These are phyloP conservation scores for Thecocarcelia acutangulata DNA, from an alignment of 2,888 invertebrate genomes.

Conservation along the genomic window DNA sequence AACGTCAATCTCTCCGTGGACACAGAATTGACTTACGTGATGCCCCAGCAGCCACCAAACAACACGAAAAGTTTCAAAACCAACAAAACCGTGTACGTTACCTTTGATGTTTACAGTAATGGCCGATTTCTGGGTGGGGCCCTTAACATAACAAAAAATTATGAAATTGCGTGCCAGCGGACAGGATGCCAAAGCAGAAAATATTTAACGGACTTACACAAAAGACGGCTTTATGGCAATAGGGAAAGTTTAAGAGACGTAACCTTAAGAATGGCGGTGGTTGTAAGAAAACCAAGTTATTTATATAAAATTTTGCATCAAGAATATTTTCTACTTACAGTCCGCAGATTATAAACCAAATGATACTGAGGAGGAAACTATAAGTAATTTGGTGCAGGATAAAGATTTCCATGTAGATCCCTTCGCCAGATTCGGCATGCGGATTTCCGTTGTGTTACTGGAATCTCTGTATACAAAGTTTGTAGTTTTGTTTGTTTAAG, in stretches of 20 bases:
- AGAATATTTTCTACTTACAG: not conserved
- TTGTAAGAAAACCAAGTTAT: constrained; percentile 72
- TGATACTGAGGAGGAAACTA: constrained; percentile 69
- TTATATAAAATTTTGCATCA: too few relatives aligned
- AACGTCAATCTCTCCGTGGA: constrained; percentile 76
- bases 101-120: constrained; percentile 79
- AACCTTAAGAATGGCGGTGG: constrained; percentile 74
- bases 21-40: constrained; percentile 75
- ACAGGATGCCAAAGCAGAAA: constrained; percentile 67
- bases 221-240: constrained; percentile 73
- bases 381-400: constrained; percentile 72
- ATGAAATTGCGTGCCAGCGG: constrained; percentile 72
- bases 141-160: constrained; percentile 78
- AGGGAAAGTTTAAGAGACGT: constrained; percentile 75
- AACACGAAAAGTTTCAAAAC: not conserved
- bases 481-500: constrained; percentile 2
- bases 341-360: constrained; percentile 41
- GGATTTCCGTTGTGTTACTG: constrained; percentile 71
- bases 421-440: constrained; percentile 74
- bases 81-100: not conserved
- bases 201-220: constrained; percentile 74
- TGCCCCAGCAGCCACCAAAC: constrained; percentile 21
- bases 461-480: constrained; percentile 76
- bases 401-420: constrained; percentile 74
- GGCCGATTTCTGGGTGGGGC: constrained; percentile 78